Evolutionary conservation across 2,888 invertebrate species (phyloP).

Genomic region (Phasia obesa): DNA sequence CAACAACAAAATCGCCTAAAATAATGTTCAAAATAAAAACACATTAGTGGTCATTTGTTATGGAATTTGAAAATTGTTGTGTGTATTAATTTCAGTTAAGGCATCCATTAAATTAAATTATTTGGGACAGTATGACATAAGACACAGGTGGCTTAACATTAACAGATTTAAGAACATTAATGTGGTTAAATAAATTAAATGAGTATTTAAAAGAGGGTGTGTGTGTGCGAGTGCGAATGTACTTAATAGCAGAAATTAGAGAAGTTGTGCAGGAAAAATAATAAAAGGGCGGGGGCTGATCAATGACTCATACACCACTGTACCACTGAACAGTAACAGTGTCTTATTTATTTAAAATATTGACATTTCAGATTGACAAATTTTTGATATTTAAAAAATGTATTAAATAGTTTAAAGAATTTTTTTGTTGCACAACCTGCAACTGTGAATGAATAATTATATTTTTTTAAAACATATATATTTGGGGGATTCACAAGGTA

Average conservation of each 20-base stretch:
- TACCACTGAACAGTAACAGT: too few species aligned
- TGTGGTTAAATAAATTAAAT: background rate
- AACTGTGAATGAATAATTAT: too few species aligned
- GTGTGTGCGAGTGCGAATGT: background rate
- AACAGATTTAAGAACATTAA: conserved; percentile 21
- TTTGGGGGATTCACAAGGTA: too few species aligned
- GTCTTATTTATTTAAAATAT: too few species aligned
- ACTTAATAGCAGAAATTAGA: background rate
- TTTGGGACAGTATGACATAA: conserved; percentile 29
- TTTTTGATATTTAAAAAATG: too few species aligned
- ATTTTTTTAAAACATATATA: too few species aligned
- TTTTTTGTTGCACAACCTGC: too few species aligned
- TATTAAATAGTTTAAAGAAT: too few species aligned
- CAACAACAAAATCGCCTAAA: conserved; percentile 14
- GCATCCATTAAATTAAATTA: conserved; percentile 7
- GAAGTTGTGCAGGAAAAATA: too few species aligned
- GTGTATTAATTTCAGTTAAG: conserved; percentile 2
- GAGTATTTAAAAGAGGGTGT: background rate
- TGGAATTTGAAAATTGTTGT: conserved; percentile 37
- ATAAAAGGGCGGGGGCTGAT: too few species aligned
- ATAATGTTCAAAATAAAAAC: conserved; percentile 7
- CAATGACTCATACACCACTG: too few species aligned
- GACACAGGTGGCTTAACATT: conserved; percentile 41
- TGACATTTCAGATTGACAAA: too few species aligned
- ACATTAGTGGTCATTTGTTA: conserved; percentile 20